A percentile compares a stretch with the other conserved stretches of the same genome.
These are phyloP conservation scores for Melanostigma gelatinosum DNA, from an alignment of 2,113 vertebrate genomes.

Conservation along the genomic window DNA sequence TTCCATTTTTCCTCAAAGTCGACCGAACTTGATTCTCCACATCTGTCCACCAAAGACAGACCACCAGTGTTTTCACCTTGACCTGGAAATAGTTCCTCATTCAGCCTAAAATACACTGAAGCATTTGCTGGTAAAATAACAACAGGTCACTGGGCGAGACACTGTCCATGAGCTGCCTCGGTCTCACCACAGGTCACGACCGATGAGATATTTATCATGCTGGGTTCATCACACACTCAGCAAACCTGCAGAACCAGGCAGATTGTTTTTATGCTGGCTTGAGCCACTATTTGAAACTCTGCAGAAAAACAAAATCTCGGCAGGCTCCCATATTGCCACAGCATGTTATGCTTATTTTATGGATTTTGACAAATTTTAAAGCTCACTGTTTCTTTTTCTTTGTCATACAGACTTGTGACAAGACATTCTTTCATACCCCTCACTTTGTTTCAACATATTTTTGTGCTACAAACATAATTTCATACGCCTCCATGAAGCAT, in stretches of 20 bases:
- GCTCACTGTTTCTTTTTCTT: background rate
- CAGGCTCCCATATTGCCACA: background rate
- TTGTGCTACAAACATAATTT: no score
- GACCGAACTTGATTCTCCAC: background rate
- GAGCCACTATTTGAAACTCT: background rate
- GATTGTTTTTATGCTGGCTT: background rate
- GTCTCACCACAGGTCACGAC: background rate
- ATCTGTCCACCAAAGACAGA: conserved; percentile 29
- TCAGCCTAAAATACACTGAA: conserved; percentile 6
- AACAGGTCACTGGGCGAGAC: background rate
- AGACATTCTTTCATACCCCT: background rate
- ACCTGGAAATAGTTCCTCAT: background rate
- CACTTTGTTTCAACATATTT: background rate
- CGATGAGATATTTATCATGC: background rate
- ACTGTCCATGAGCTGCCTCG: background rate
- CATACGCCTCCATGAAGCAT: no score
- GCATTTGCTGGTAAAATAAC: conserved; percentile 30
- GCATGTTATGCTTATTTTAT: background rate
- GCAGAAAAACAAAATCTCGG: background rate
- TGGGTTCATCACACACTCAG: background rate
- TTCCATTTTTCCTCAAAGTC: background rate
- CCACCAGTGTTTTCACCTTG: background rate
- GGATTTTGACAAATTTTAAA: background rate
- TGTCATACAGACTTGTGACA: background rate
- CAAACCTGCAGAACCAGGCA: background rate